Percentiles rank a stretch among this genome's conserved stretches.
Evolutionary conservation across 1,140 invertebrate species (phyloP).

Genomic region (Ceratina australensis): DNA sequence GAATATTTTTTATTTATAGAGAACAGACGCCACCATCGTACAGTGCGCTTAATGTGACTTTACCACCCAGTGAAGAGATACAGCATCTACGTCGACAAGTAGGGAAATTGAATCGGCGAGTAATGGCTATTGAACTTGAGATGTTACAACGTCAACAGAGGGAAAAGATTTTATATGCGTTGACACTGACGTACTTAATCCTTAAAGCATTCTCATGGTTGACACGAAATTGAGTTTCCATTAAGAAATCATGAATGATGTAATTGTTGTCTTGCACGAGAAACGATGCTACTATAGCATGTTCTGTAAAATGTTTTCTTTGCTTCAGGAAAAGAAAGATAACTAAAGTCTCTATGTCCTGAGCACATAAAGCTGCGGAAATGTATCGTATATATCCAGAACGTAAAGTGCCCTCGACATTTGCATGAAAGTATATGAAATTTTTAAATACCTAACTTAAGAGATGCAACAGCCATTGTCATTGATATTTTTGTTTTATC

Average conservation of each 20-base stretch:
- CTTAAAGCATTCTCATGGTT: slow-evolving; percentile 92
- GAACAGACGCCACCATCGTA: slow-evolving; percentile 84
- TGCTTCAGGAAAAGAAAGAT: slow-evolving; percentile 39
- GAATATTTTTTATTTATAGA: slow-evolving; percentile 72
- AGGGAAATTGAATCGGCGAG: slow-evolving; percentile 90
- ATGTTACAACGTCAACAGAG: slow-evolving; percentile 88
- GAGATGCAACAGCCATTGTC: background rate
- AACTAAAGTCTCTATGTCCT: slow-evolving; percentile 56
- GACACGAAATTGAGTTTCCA: slow-evolving; percentile 80
- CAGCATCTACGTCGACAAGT: slow-evolving; percentile 90
- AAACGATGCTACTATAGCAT: slow-evolving; percentile 34
- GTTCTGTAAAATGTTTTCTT: background rate
- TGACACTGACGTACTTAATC: slow-evolving; percentile 90
- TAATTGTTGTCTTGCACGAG: slow-evolving; percentile 28
- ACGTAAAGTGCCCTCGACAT: background rate
- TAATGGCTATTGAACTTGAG: slow-evolving; percentile 91
- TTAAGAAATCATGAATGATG: background rate
- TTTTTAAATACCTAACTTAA: slow-evolving; percentile 14
- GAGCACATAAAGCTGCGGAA: slow-evolving; percentile 2
- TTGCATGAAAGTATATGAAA: slow-evolving; percentile 17
- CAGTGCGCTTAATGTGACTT: slow-evolving; percentile 81
- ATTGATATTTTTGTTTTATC: background rate
- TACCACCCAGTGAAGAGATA: slow-evolving; percentile 88
- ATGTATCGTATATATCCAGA: slow-evolving; percentile 43
- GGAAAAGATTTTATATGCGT: slow-evolving; percentile 89